Base-by-base conservation (phyloP, 2,113 vertebrate genomes). In the Pseudorhombus dupliciocellatus region DNA sequence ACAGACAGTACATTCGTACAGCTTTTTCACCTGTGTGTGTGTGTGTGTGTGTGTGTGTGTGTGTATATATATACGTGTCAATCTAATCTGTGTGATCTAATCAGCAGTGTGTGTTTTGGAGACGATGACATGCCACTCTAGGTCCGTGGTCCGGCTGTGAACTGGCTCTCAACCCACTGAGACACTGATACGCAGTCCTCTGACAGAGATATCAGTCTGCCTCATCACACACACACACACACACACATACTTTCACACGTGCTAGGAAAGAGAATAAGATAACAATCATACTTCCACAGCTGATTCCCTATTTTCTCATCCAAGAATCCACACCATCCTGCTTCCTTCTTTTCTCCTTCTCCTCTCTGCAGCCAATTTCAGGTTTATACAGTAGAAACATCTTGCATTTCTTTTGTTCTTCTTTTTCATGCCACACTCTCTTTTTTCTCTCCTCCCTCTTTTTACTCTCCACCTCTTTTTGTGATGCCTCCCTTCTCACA, bases 271-370 rank as follows among this genome's bases (percentile, higher is more conserved):
- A 80, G 85, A 84, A 83, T 58, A 56, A 89, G 93, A 94, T 93
- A 92, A 91, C 91, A 93, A 93, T 94, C 91, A 88, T 86, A 89
- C 91, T 91, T 91, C 88, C 89, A 89, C 92, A 90, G 85, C 91
- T 89, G 92, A 93, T 92, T 92, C 88, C 88, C 87, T 87, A 88
- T 88, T 87, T 93, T 92, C 82, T 86, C 90, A 87, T 87, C 70
- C 80, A 74, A 81, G 63, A 77, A 80, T 66, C 80, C 61, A 77
- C 76, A 62, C 68, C 66, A 70, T 62, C 80, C 63, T 73, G 59
- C 77, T 72, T 73, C 77, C 67, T 81, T 77, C 77, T 71, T 30
- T 75, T 73, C 59, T 88, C 78, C 84, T 81, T 86, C 80, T 83
- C 81, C 83, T 81, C 78, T 66, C 81, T 84, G 72, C 81, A 89